phyloP scores from a whole-genome alignment of 2,113 vertebrate species.

The Tapirus terrestris region DNA sequence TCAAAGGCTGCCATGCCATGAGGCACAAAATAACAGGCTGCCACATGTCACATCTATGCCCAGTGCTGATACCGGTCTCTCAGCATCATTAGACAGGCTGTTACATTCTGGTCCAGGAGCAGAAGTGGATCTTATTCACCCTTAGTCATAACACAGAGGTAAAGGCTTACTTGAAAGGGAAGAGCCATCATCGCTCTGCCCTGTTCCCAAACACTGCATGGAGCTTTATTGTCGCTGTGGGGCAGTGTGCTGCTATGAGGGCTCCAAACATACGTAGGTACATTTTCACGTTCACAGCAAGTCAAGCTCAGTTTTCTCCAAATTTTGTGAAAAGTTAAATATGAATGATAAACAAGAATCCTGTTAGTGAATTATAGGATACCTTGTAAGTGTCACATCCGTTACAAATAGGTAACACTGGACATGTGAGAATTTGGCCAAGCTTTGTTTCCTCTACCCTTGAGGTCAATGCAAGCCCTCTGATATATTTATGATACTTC shows the following conservation, averaged over 20 bases:
- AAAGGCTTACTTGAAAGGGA: neutral
- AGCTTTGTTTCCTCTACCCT: neutral
- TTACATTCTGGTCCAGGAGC: neutral
- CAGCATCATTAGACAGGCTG: neutral
- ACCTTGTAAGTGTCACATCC: neutral
- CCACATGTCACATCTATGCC: neutral
- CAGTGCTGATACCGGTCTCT: neutral
- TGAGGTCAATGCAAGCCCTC: neutral
- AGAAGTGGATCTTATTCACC: too few relatives aligned
- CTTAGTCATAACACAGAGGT: neutral
- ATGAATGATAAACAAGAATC: neutral
- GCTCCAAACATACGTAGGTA: neutral
- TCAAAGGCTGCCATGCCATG: neutral
- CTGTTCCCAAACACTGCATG: neutral
- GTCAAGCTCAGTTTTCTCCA: neutral
- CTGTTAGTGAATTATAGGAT: neutral
- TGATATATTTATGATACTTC: neutral
- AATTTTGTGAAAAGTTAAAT: neutral
- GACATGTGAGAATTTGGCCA: neutral
- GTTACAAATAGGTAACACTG: neutral
- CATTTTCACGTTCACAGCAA: neutral
- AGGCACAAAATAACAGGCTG: neutral
- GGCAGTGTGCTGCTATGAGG: too few relatives aligned
- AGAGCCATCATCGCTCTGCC: too few relatives aligned
- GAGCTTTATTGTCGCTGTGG: neutral